Base-by-base conservation (phyloP, 2,113 vertebrate species). In the Mobula birostris region DNA sequence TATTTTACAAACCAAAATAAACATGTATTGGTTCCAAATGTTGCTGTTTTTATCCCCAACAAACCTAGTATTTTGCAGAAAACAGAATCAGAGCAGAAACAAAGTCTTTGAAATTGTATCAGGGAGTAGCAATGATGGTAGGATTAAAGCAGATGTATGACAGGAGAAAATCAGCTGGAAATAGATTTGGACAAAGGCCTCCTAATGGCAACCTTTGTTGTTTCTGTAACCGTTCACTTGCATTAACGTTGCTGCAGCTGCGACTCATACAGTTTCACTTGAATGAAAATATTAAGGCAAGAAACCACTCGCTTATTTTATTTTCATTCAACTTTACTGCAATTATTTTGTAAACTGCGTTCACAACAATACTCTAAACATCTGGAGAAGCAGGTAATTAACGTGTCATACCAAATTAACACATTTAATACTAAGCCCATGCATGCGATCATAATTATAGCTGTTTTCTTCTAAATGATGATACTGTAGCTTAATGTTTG, bases 321-420 rank as follows among this genome's bases (percentile, higher is more conserved):
- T 98, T 98, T 98, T 98, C 97, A 97, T 98, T 97, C 97, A 97
- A 98, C 97, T 98, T 98, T 98, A 97, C 97, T 96, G 96, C 97
- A 98, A 98, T 98, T 98, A 98, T 98, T 98, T 97, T 96, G 97
- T 97, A 98, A 98, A 98, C 97, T 98, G 97, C 97, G 98, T 97
- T 96, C 97, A 98, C 97, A 98, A 98, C 98, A 98, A 98, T 98
- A 97, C 97, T 97, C 97, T 97, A 98, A 98, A 98, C 98, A 98
- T 98, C 98, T 98, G 98, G 98, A 98, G 97, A 98, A 98, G 97
- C 98, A 98, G 97, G 97, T 98, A 98, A 98, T 98, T 98, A 98
- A 98, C 97, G 97, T 98, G 97, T 98, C 98, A 98, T 97, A 97
- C 97, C 97, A 97, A 98, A 98, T 98, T 98, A 98, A 98, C 97